Percentiles rank a stretch among this genome's conserved stretches.
These are phyloP conservation scores for Heloderma charlesbogerti DNA, from an alignment of 2,113 vertebrate genomes.

Conservation along the genomic window DNA sequence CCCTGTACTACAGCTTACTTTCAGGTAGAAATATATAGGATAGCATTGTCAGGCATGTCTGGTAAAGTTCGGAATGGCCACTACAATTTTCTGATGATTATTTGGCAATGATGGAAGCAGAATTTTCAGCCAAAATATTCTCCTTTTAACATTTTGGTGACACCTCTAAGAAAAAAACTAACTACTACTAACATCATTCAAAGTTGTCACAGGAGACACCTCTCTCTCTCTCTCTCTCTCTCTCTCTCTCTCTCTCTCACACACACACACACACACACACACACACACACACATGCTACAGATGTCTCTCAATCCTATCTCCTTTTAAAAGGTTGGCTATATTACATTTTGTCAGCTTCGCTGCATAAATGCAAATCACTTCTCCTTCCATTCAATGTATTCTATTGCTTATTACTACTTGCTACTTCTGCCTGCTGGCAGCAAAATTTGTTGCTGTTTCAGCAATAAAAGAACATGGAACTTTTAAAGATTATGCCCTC, in stretches of 20 bases:
- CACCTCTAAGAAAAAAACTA: background rate
- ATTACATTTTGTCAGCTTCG: constrained; percentile 39
- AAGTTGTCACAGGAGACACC: background rate
- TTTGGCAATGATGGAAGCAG: background rate
- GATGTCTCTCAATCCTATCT: background rate
- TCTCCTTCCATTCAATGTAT: constrained; percentile 9
- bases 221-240: constrained; percentile 42
- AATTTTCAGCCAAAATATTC: background rate
- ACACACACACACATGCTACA: background rate
- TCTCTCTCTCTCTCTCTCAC: constrained; percentile 28
- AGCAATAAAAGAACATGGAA: constrained; percentile 44
- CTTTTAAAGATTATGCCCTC: constrained; percentile 40
- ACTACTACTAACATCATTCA: background rate
- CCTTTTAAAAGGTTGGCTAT: constrained; percentile 27
- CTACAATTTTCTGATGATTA: background rate
- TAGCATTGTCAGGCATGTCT: background rate
- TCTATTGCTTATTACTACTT: constrained; percentile 40
- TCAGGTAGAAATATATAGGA: too few species aligned
- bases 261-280: constrained; percentile 20
- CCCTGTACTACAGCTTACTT: too few species aligned
- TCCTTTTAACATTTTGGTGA: background rate
- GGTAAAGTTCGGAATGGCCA: background rate
- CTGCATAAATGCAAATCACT: constrained; percentile 53
- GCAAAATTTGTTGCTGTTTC: constrained; percentile 56
- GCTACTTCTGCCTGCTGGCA: constrained; percentile 35